Evolutionary conservation across 2,888 invertebrate species (phyloP).

Genomic region (Meta bourneti): DNA sequence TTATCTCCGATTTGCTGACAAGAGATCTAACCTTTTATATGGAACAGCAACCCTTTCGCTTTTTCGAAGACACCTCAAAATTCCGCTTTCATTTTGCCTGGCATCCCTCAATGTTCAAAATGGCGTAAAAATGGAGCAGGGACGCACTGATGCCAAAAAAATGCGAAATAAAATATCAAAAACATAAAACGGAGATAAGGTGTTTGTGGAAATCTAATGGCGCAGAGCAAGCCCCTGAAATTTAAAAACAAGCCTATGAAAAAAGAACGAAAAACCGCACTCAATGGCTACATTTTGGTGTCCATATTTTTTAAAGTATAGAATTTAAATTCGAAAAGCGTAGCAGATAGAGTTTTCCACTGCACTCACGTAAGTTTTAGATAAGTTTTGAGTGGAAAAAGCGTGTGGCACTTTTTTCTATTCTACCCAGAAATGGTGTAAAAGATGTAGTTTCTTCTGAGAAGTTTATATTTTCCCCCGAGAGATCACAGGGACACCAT

Average conservation of each 20-base stretch:
- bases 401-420: constrained; percentile 17
- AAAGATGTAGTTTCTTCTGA: constrained; percentile 52
- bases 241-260: constrained; percentile 67
- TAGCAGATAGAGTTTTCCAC: constrained; percentile 62
- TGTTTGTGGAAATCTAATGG: constrained; percentile 74
- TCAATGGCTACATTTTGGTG: constrained; percentile 37
- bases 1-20: too few species aligned
- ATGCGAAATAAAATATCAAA: constrained; percentile 35
- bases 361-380: constrained; percentile 72
- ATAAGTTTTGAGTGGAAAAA: constrained; percentile 66
- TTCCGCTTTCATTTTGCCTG: constrained; percentile 57
- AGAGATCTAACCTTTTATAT: too few species aligned
- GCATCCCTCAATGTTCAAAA: constrained; percentile 47
- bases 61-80: constrained; percentile 19
- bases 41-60: too few species aligned
- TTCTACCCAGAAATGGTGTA: constrained; percentile 40
- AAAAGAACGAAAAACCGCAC: not conserved
- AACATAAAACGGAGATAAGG: constrained; percentile 58
- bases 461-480: constrained; percentile 54
- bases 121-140: constrained; percentile 51
- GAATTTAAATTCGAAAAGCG: constrained; percentile 66
- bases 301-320: constrained; percentile 56
- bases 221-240: constrained; percentile 60
- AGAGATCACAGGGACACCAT: constrained; percentile 17
- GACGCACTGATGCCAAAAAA: constrained; percentile 57